A percentile compares a stretch with the other conserved stretches of the same genome.
phyloP scores from a whole-genome alignment of 2,113 vertebrate genomes.

The Motacilla tschutschensis region DNA sequence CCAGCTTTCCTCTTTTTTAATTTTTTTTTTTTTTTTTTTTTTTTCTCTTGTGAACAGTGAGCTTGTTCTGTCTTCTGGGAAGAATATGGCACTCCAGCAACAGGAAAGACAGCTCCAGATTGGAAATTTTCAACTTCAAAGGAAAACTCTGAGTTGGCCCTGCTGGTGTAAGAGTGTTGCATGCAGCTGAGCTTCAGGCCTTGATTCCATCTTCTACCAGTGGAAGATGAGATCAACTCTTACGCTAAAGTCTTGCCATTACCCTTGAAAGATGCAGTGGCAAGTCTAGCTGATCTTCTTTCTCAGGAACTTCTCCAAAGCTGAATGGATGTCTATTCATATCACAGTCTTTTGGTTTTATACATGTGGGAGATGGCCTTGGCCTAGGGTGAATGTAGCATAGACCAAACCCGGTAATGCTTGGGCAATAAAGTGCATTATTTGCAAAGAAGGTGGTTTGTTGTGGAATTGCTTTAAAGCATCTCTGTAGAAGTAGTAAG shows the following conservation, averaged over 20 bases:
- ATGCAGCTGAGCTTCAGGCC: neutral
- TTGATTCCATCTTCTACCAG: neutral
- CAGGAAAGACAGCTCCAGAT: neutral
- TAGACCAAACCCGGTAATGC: neutral
- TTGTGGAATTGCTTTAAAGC: neutral
- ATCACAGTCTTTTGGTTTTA: neutral
- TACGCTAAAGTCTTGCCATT: neutral
- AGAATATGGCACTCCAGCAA: neutral
- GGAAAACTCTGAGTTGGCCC: neutral
- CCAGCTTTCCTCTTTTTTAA: neutral
- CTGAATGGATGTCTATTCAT: neutral
- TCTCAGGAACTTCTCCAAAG: neutral
- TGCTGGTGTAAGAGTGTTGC: neutral
- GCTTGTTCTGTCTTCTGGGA: neutral
- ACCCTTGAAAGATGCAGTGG: neutral
- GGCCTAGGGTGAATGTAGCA: neutral
- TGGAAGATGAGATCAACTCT: neutral
- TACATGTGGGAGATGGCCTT: neutral
- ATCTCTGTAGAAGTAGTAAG: neutral
- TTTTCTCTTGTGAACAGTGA: neutral
- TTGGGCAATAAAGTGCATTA: neutral
- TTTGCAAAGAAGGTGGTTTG: neutral
- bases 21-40: neutral
- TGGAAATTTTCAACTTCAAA: neutral
- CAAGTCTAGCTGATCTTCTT: neutral